Percentiles rank a stretch among this genome's conserved stretches.
Evolutionary conservation across 2,888 invertebrate genomes (phyloP).

Genomic region (Sphaerophoria rueppellii): DNA sequence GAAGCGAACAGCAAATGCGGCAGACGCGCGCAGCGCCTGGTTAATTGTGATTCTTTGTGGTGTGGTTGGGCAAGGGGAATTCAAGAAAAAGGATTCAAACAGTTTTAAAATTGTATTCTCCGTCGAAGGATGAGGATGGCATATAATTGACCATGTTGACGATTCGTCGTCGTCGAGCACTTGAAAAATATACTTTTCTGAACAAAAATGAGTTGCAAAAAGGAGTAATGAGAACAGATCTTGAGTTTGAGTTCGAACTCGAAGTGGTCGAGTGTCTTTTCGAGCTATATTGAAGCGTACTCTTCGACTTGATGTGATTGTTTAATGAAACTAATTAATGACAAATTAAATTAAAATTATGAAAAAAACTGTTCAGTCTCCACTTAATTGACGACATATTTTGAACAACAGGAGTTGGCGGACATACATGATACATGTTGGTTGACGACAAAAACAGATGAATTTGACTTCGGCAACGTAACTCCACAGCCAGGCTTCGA

Average conservation of each 20-base stretch:
- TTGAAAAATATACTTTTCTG: conserved; percentile 48
- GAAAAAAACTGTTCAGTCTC: too few relatives aligned
- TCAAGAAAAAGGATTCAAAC: conserved; percentile 49
- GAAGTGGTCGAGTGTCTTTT: conserved; percentile 26
- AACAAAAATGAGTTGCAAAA: conserved; percentile 28
- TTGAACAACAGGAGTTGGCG: too few relatives aligned
- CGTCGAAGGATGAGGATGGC: conserved; percentile 40
- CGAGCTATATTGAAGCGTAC: background rate
- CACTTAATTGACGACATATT: background rate
- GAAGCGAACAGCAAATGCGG: conserved; percentile 58
- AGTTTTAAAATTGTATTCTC: conserved; percentile 5
- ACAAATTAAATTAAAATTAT: conserved; percentile 43
- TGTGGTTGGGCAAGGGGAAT: conserved; percentile 14
- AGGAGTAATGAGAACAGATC: conserved; percentile 7
- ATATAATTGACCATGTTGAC: conserved; percentile 66
- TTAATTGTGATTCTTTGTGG: conserved; percentile 58
- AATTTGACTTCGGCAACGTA: too few relatives aligned
- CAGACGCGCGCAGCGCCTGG: conserved; percentile 27
- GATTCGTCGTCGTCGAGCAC: conserved; percentile 30
- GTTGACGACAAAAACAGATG: too few relatives aligned
- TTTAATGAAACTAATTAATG: conserved; percentile 62
- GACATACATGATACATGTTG: too few relatives aligned
- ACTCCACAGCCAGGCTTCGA: too few relatives aligned
- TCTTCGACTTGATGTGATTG: conserved; percentile 41
- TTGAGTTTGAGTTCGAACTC: background rate